phyloP scores from a whole-genome alignment of 2,113 vertebrate species.

The Reinhardtius hippoglossoides region DNA sequence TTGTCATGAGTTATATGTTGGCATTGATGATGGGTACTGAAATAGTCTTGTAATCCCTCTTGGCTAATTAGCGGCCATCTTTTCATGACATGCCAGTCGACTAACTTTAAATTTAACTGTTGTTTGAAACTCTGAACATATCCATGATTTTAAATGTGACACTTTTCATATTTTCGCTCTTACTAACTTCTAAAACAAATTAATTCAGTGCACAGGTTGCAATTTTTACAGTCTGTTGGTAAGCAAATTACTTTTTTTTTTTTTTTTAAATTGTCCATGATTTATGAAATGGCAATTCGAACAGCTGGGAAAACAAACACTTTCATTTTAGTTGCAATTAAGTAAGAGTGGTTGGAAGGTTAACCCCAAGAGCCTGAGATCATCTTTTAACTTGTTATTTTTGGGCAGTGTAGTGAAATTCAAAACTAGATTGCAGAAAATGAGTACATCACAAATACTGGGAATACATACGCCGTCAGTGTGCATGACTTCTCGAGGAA shows the following conservation, averaged over 20 bases:
- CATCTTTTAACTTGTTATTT: background rate
- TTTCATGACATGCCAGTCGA: constrained; percentile 18
- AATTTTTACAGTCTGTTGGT: no score
- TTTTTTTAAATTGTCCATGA: background rate
- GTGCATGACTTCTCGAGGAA: background rate
- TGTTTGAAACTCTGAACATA: background rate
- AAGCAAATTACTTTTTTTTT: background rate
- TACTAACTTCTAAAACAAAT: no score
- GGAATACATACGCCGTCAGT: background rate
- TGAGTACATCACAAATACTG: background rate
- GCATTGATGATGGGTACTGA: constrained; percentile 47
- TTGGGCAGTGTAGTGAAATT: background rate
- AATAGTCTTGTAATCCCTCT: constrained; percentile 63
- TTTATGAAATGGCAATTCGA: no score
- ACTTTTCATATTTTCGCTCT: no score
- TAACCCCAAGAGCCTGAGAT: no score
- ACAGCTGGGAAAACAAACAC: no score
- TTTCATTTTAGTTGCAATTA: background rate
- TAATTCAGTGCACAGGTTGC: no score
- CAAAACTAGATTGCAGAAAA: constrained; percentile 11
- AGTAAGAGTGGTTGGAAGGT: no score
- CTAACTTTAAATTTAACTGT: background rate
- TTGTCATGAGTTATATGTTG: constrained; percentile 62
- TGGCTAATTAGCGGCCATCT: constrained; percentile 61
- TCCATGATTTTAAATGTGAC: background rate